Percentiles rank a stretch among this genome's conserved stretches.
Evolutionary conservation across 1,140 invertebrate genomes (phyloP).

Genomic region (Ylistrum balloti): DNA sequence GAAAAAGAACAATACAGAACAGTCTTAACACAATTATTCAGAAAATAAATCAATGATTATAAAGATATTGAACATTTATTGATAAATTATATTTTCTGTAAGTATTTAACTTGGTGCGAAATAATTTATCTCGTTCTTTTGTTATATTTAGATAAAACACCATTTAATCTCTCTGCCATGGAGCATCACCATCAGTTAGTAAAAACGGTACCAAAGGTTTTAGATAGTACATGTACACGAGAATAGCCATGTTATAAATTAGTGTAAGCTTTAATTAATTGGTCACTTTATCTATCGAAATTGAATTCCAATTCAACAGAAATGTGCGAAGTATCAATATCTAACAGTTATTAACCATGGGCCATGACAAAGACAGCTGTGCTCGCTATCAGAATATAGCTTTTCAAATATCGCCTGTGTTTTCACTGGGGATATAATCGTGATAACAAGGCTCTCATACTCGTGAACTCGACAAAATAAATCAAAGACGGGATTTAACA

Average conservation of each 20-base stretch:
- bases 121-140: not conserved
- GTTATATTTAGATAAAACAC: not conserved
- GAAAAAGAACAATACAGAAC: too few relatives aligned
- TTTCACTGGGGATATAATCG: not conserved
- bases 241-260: not conserved
- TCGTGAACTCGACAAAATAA: conserved; percentile 53
- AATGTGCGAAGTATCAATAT: conserved; percentile 31
- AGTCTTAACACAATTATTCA: too few relatives aligned
- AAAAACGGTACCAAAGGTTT: not conserved
- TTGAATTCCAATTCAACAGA: conserved; percentile 27
- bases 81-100: not conserved
- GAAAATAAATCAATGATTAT: too few relatives aligned
- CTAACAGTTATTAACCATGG: conserved; percentile 48
- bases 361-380: conserved; percentile 43
- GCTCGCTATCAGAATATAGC: not conserved
- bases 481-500: conserved; percentile 54
- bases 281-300: conserved; percentile 29
- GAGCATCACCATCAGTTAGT: not conserved
- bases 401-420: conserved; percentile 54
- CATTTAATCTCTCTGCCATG: not conserved
- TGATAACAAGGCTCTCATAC: conserved; percentile 52
- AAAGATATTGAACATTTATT: not conserved
- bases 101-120: not conserved
- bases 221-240: not conserved
- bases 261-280: not conserved